Percentiles rank a stretch among this genome's conserved stretches.
Conservation (phyloP, 2,113 vertebrate genomes). For the Seriola quinqueradiata region DNA sequence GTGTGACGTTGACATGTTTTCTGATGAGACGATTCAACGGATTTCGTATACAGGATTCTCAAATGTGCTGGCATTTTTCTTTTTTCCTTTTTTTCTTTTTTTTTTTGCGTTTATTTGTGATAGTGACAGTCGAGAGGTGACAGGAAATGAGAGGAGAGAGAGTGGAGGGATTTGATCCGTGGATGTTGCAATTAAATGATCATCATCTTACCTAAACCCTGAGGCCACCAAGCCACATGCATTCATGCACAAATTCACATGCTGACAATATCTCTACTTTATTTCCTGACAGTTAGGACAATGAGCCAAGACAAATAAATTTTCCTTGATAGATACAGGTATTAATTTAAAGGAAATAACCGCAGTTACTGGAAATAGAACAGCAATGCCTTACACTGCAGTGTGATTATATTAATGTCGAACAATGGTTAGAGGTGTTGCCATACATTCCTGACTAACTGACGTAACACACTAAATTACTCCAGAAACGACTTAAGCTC, state of each 20-base stretch:
- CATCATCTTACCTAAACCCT: background rate
- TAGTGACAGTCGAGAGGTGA: background rate
- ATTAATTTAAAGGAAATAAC: slow-evolving; percentile 4
- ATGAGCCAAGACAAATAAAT: background rate
- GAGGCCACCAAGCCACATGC: background rate
- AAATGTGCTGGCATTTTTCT: background rate
- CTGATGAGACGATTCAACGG: slow-evolving; percentile 10
- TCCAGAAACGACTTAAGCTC: slow-evolving; percentile 28
- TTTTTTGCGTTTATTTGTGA: background rate
- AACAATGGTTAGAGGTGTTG: background rate
- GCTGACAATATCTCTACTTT: background rate
- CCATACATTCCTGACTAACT: slow-evolving; percentile 21
- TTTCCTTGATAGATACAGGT: slow-evolving; percentile 4
- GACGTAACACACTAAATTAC: slow-evolving; percentile 28
- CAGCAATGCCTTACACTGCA: background rate
- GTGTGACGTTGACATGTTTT: background rate
- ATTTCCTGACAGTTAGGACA: background rate
- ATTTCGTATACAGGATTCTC: background rate
- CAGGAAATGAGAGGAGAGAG: background rate
- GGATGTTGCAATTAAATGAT: background rate
- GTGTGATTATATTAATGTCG: slow-evolving; percentile 7
- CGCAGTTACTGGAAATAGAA: slow-evolving; percentile 15
- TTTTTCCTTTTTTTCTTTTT: too few species aligned
- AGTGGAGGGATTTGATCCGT: background rate
- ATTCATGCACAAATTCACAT: slow-evolving; percentile 7